A percentile compares a stretch with the other conserved stretches of the same genome.
Conservation (phyloP, 2,888 invertebrate genomes). For the Torymus aiolomorphi region DNA sequence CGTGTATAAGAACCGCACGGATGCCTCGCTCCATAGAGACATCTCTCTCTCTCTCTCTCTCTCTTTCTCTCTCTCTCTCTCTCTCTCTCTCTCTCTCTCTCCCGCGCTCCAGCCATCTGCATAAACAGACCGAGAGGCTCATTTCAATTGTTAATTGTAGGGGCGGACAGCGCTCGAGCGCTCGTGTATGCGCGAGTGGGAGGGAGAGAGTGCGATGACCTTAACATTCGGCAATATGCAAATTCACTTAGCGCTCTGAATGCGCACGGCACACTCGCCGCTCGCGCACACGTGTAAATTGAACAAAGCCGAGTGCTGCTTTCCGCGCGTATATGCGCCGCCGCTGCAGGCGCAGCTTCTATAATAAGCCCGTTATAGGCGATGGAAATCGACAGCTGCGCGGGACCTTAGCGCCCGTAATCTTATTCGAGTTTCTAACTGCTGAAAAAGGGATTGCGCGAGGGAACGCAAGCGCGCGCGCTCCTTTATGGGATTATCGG, state of each 20-base stretch:
- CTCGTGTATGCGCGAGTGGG: too few relatives aligned
- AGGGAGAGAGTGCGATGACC: conserved; percentile 36
- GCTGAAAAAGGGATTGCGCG: conserved; percentile 31
- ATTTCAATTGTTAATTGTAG: conserved; percentile 54
- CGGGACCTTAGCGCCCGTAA: conserved; percentile 53
- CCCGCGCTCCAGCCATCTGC: not conserved
- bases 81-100: too few relatives aligned
- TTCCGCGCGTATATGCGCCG: not conserved
- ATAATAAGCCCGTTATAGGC: not conserved
- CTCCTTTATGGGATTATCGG: conserved; percentile 27
- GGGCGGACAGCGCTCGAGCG: not conserved
- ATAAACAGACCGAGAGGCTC: conserved; percentile 21
- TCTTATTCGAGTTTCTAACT: conserved; percentile 59
- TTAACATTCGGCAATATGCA: conserved; percentile 56
- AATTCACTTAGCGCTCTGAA: conserved; percentile 51
- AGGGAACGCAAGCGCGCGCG: too few relatives aligned
- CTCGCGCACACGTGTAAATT: conserved; percentile 28
- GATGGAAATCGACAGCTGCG: conserved; percentile 56
- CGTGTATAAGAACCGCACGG: too few relatives aligned
- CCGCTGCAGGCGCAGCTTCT: conserved; percentile 17
- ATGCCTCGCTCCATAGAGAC: too few relatives aligned
- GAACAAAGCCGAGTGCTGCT: conserved; percentile 45
- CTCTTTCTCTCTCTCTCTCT: too few relatives aligned
- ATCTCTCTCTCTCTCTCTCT: too few relatives aligned
- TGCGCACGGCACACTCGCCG: conserved; percentile 10